Conservation (phyloP, 2,888 invertebrate species). For the Drosophila recens region DNA sequence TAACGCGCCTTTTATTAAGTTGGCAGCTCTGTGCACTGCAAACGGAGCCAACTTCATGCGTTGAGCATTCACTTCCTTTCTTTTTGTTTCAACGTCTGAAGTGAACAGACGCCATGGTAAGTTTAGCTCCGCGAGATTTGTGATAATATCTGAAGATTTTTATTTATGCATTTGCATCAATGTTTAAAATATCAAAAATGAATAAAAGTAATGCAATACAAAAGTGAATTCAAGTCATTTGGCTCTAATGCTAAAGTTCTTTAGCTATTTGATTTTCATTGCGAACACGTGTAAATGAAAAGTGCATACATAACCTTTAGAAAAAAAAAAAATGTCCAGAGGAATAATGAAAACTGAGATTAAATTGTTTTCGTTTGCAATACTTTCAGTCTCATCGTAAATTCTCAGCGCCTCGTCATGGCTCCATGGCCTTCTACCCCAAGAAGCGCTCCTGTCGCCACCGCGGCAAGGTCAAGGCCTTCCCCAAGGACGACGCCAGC, state of each 20-base stretch:
- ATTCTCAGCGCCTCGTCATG: conserved; percentile 99
- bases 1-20: background rate
- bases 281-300: conserved; percentile 25
- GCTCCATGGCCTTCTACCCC: conserved; percentile 99
- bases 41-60: conserved; percentile 62
- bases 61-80: conserved; percentile 61
- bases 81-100: conserved; percentile 82
- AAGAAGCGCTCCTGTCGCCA: conserved; percentile 98
- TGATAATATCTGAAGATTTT: background rate
- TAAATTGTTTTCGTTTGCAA: background rate
- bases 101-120: conserved; percentile 82
- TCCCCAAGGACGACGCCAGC: conserved; percentile 98
- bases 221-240: background rate
- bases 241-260: background rate
- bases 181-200: background rate
- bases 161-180: background rate
- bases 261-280: background rate
- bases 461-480: conserved; percentile 99
- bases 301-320: conserved; percentile 47
- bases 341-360: background rate
- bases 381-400: conserved; percentile 97
- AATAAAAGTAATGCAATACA: background rate
- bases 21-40: conserved; percentile 9
- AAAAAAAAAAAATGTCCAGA: background rate
- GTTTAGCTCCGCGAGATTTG: conserved; percentile 23